phyloP scores from a whole-genome alignment of 2,113 vertebrate genomes.

The Cololabis saira region DNA sequence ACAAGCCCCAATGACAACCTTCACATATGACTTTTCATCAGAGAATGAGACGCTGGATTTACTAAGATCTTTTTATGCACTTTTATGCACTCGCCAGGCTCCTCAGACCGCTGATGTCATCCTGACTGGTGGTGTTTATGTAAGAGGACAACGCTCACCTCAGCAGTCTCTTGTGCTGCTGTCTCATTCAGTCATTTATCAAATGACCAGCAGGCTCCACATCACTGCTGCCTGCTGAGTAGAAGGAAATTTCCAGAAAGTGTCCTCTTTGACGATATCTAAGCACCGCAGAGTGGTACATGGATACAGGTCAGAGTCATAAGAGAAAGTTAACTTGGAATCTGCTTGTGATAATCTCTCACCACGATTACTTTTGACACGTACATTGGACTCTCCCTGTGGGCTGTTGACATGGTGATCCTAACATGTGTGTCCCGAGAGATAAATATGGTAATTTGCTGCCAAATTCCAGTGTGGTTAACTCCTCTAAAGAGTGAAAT shows the following conservation, averaged over 20 bases:
- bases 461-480: constrained; percentile 42
- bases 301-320: constrained; percentile 8
- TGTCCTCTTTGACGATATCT: background rate
- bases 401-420: constrained; percentile 26
- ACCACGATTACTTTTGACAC: constrained; percentile 3
- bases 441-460: constrained; percentile 45
- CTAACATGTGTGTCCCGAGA: background rate
- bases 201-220: constrained; percentile 5
- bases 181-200: constrained; percentile 36
- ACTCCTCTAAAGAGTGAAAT: constrained; percentile 36
- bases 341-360: constrained; percentile 1
- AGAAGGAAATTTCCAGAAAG: constrained; percentile 21
- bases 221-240: background rate
- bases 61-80: too few species aligned
- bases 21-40: too few species aligned
- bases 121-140: constrained; percentile 4
- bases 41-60: too few species aligned
- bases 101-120: constrained; percentile 36
- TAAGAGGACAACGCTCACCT: constrained; percentile 44
- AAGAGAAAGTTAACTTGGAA: background rate
- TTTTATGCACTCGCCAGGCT: background rate
- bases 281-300: background rate
- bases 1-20: too few species aligned
- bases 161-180: constrained; percentile 32
- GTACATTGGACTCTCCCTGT: background rate